Conservation (phyloP, 2,888 invertebrate genomes). For the Himalopsyche kuldschensis region DNA sequence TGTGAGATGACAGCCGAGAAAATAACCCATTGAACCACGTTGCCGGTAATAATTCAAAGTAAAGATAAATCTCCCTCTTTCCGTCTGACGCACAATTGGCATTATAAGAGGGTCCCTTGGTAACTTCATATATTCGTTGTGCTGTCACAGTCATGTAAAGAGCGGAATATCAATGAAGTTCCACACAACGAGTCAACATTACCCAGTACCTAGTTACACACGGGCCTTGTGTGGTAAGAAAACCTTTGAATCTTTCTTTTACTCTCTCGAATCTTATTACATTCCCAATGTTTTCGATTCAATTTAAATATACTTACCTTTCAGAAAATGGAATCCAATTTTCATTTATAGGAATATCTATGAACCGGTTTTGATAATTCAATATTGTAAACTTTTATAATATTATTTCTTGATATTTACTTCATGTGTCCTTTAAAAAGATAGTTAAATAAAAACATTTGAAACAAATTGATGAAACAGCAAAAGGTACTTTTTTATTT, state of each 20-base stretch:
- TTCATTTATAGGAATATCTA: not conserved
- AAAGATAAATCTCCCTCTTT: not conserved
- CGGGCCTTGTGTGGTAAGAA: not conserved
- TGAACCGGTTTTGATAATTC: too few relatives aligned
- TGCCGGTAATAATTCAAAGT: not conserved
- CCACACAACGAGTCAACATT: not conserved
- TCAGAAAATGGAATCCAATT: not conserved
- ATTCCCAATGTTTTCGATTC: not conserved
- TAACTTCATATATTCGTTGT: not conserved
- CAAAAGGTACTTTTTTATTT: too few relatives aligned
- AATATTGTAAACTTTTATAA: too few relatives aligned
- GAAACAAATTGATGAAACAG: too few relatives aligned
- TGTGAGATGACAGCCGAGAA: not conserved
- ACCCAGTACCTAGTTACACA: not conserved
- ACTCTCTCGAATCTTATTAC: not conserved
- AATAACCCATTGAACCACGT: not conserved
- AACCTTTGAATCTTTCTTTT: not conserved
- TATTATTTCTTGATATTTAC: too few relatives aligned
- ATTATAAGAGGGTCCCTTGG: not conserved
- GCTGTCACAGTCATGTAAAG: not conserved
- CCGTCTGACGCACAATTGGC: not conserved
- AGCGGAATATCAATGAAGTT: conserved; percentile 1
- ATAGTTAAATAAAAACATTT: too few relatives aligned
- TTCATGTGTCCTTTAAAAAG: too few relatives aligned
- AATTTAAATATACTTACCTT: not conserved